These are phyloP conservation scores for Henicopernis longicauda DNA, from an alignment of 2,113 vertebrate genomes.

Conservation along the genomic window DNA sequence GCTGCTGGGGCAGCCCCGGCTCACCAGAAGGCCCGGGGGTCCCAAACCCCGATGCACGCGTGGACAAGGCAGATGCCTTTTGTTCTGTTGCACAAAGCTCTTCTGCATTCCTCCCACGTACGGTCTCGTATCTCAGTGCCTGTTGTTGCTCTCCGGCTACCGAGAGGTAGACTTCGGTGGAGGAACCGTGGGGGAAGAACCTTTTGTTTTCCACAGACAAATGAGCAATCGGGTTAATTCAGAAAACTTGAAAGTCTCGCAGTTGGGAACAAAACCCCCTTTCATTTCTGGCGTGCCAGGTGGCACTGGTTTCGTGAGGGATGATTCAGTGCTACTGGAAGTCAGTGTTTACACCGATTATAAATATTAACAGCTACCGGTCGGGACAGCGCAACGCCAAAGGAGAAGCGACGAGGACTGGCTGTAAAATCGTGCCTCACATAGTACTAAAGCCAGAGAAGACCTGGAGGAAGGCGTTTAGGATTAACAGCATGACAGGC, in stretches of 20 bases:
- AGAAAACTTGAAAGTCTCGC: background rate
- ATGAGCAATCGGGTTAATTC: background rate
- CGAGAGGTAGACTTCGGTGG: background rate
- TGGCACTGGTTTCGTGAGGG: background rate
- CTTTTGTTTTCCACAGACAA: background rate
- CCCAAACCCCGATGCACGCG: background rate
- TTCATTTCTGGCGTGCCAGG: background rate
- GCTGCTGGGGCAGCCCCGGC: rapidly evolving
- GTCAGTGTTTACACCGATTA: background rate
- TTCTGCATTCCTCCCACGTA: slow-evolving; percentile 29
- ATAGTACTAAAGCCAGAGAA: rapidly evolving
- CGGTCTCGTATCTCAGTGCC: background rate
- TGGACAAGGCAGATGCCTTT: background rate
- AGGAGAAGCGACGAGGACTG: background rate
- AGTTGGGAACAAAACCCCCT: background rate
- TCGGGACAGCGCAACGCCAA: background rate
- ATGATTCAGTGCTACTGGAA: background rate
- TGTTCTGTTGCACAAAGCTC: background rate
- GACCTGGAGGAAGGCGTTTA: background rate
- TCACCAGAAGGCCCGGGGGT: background rate
- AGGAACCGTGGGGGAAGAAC: background rate
- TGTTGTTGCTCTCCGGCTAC: background rate
- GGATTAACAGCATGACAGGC: background rate
- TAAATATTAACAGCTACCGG: background rate
- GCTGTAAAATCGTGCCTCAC: rapidly evolving